Conservation (phyloP, 2,888 invertebrate genomes). For the Noctuana brunneofusca region DNA sequence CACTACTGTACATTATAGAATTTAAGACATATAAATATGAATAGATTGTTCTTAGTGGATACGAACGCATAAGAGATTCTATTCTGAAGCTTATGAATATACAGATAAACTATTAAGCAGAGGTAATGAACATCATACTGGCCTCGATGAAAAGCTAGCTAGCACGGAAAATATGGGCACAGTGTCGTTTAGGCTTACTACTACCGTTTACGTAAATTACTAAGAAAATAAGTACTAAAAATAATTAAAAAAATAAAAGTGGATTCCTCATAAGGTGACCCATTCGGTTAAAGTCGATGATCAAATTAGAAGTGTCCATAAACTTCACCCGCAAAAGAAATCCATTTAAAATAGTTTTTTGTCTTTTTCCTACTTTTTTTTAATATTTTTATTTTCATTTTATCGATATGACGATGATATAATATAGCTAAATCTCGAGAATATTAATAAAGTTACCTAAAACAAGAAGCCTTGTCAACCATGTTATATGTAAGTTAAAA, state of each 20-base stretch:
- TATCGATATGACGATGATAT: conserved; percentile 57
- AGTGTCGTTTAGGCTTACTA: conserved; percentile 30
- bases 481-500: conserved; percentile 21
- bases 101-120: conserved; percentile 24
- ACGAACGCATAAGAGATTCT: conserved; percentile 29
- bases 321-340: conserved; percentile 52
- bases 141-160: conserved; percentile 31
- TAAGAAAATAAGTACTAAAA: conserved; percentile 47
- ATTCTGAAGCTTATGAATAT: conserved; percentile 12
- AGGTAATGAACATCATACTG: conserved; percentile 36
- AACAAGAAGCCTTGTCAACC: conserved; percentile 29
- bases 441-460: conserved; percentile 31
- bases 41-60: conserved; percentile 33
- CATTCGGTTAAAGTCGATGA: not conserved
- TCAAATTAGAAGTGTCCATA: not conserved
- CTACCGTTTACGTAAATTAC: conserved; percentile 41
- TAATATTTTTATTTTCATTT: conserved; percentile 67
- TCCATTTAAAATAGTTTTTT: conserved; percentile 59
- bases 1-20: no score
- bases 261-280: conserved; percentile 19
- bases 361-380: conserved; percentile 67
- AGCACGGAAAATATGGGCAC: conserved; percentile 10
- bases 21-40: conserved; percentile 12
- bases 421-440: conserved; percentile 49
- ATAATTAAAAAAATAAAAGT: conserved; percentile 19